Conservation (phyloP, 1,140 invertebrate genomes). For the Drosophila saltans region DNA sequence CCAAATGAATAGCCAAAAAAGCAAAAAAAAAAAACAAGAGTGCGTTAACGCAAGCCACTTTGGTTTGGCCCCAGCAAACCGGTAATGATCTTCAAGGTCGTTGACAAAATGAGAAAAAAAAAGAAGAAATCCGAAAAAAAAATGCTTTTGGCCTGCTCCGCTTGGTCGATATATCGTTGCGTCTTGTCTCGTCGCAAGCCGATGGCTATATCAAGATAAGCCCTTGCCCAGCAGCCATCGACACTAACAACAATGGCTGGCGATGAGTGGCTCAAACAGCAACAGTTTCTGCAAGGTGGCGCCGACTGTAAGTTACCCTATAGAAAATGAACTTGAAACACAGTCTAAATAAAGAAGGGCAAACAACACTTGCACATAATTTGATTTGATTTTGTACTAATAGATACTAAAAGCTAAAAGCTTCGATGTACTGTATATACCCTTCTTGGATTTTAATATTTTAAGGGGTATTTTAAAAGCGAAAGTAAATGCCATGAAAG, state of each 20-base stretch:
- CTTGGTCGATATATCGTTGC: constrained; percentile 10
- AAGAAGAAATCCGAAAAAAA: background rate
- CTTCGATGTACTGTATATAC: background rate
- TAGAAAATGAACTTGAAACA: too few species aligned
- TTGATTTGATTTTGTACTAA: too few species aligned
- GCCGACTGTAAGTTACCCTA: too few species aligned
- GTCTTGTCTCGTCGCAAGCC: constrained; percentile 33
- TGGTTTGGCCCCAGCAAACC: constrained; percentile 60
- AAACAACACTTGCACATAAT: too few species aligned
- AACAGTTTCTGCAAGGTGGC: background rate
- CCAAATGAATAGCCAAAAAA: constrained; percentile 17
- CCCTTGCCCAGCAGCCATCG: constrained; percentile 37
- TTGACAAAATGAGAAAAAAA: constrained; percentile 42
- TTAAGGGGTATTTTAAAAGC: constrained; percentile 50
- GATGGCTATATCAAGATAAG: constrained; percentile 72
- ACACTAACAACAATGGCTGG: constrained; percentile 45
- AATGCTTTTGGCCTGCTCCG: constrained; percentile 20
- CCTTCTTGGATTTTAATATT: background rate
- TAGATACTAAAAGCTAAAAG: too few species aligned
- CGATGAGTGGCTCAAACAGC: constrained; percentile 34
- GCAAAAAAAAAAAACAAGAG: background rate
- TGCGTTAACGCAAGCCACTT: constrained; percentile 21
- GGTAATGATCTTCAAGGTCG: constrained; percentile 77
- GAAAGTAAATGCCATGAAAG: constrained; percentile 77
- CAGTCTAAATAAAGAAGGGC: too few species aligned